Conservation (phyloP, 2,113 vertebrate genomes). For the Numida meleagris region DNA sequence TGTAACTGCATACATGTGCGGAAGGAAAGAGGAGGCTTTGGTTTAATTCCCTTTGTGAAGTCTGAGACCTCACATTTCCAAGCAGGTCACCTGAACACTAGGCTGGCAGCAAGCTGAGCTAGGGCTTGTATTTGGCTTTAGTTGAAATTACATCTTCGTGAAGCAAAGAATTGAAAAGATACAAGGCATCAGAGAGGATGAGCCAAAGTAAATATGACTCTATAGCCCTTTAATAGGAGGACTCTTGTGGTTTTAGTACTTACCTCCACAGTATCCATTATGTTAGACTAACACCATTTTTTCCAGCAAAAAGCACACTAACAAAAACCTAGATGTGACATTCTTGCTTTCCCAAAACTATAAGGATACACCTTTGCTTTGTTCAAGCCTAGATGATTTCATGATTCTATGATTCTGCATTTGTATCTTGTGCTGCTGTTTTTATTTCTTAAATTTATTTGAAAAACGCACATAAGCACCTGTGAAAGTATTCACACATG, state of each 20-base stretch:
- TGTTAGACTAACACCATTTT: not conserved
- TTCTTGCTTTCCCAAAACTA: not conserved
- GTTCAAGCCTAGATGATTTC: not conserved
- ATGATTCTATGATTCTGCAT: not conserved
- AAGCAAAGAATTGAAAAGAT: not conserved
- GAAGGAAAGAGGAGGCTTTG: not conserved
- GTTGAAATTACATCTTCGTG: not conserved
- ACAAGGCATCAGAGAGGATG: not conserved
- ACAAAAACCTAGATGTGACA: not conserved
- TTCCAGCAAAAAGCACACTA: not conserved
- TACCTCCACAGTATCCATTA: not conserved
- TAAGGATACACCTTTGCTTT: not conserved
- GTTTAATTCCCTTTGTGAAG: not conserved
- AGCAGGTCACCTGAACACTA: not conserved
- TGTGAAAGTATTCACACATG: not conserved
- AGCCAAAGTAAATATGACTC: not conserved
- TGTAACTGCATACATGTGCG: not conserved
- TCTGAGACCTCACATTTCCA: not conserved
- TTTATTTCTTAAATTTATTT: not conserved
- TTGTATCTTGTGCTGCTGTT: not conserved
- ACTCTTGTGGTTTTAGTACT: not conserved
- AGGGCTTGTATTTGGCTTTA: not conserved
- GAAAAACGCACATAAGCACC: rapidly evolving
- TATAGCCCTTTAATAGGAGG: not conserved
- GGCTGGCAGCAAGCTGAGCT: not conserved